These are phyloP conservation scores for Galbula dea DNA, from an alignment of 2,113 vertebrate species.

Conservation along the genomic window DNA sequence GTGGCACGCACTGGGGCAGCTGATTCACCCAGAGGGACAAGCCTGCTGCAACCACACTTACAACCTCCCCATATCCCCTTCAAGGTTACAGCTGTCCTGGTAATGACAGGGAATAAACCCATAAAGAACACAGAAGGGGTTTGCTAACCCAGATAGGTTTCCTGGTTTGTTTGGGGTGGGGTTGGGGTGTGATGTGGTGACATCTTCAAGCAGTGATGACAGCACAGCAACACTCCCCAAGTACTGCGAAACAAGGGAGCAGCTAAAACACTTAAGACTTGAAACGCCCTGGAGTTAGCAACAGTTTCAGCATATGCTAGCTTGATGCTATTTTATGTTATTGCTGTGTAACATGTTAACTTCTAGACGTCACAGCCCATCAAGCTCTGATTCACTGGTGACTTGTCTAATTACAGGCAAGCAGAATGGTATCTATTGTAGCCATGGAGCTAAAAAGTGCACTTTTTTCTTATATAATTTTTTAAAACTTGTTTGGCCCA, in stretches of 20 bases:
- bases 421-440: not conserved
- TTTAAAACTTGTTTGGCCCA: not conserved
- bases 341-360: conserved; percentile 2
- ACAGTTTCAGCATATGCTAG: not conserved
- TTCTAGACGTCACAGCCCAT: not conserved
- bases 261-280: not conserved
- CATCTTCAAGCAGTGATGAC: not conserved
- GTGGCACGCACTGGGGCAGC: not conserved
- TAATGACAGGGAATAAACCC: not conserved
- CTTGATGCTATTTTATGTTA: not conserved
- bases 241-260: not conserved
- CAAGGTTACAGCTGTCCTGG: not conserved
- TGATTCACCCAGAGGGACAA: not conserved
- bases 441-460: not conserved
- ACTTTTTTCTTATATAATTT: not conserved
- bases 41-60: fast-evolving
- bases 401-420: not conserved
- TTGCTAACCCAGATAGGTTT: not conserved
- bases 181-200: not conserved
- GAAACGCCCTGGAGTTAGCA: not conserved
- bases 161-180: not conserved
- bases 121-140: not conserved
- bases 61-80: fast-evolving
- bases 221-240: fast-evolving
- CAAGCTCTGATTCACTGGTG: not conserved